Evolutionary conservation across 2,797 vertebrate species (phyloP), one percentile per base, ranked within the genome.

Genomic region (Dicrostonyx torquatus): DNA sequence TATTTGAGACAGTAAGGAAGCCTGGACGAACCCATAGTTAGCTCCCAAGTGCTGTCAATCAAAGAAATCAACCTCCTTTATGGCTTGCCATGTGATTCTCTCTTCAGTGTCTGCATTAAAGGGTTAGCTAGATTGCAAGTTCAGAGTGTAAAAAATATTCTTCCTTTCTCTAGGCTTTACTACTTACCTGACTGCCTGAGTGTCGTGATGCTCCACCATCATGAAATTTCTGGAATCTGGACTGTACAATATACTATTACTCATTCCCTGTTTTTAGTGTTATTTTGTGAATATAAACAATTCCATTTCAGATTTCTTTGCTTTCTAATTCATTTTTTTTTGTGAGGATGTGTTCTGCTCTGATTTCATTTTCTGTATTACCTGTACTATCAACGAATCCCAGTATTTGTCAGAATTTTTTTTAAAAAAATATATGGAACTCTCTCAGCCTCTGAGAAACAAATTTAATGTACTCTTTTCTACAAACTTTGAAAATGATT

Each of bases 401-500:
- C 26, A 75, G 24, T 8, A 92, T 73, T 77, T 92, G n/a, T 14
- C 29, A 72, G 11, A 55, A 14, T 58, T n/a, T n/a, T n/a, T n/a
- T n/a, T 29, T 24, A 48, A 6, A 84, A 72, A 73, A 66, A 72
- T 22, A 34, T 13, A 70, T 0, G 55, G 24, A 20, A 78, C 53
- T 94, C 11, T 18, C 6, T 89, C 29, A 50, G 48, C 0, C 31
- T 29, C 82, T 77, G 53, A 91, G 10, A 82, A 90, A 85, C 6
- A 76, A 87, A 87, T 62, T 89, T 17, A 85, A 34, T 55, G 3
- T 2, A 77, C 48, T 87, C 2, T 15, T 94, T 89, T 92, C 50
- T 53, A 82, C 37, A 83, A 92, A 17, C 37, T 87, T 93, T 72
- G 22, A 79, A 92, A 90, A 68, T 53, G 83, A 96, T 70, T 90